Evolutionary conservation across 1,140 invertebrate species (phyloP), one percentile per base, ranked within the genome.

Genomic region (Nomia melanderi): DNA sequence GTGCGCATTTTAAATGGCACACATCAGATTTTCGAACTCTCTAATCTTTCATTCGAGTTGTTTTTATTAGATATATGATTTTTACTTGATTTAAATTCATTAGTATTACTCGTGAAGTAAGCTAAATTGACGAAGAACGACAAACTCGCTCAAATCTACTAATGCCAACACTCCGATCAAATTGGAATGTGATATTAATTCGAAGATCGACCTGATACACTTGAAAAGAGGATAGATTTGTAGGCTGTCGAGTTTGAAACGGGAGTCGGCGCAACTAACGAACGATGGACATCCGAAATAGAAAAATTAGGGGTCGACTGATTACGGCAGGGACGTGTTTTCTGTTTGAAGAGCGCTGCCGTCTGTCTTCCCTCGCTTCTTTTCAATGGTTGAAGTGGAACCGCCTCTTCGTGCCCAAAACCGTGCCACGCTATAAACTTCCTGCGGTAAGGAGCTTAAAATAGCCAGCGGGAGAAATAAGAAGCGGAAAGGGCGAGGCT

Each of bases 371-470:
- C 54, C 50, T 54, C 80, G 62, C 53, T 59, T 64, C 60, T 76
- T 74, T 74, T 53, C 31, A 71, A 74, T 75, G 57, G 47, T 73
- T 77, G 67, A 79, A 59, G 53, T 50, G 79, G 47, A 57, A 50
- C 59, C 73, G 69, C 73, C 76, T 74, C 50, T 47, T 65, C 78
- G 74, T 56, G 66, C 44, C 65, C 47, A 65, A 84, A 84, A 83
- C 77, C 72, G 53, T 83, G 75, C 64, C 31, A 25, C 69, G 83
- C 71, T 76, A 79, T 84, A 84, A 85, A 84, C 75, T 85, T 85
- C 83, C 83, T 85, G 83, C 64, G 82, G 57, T 27, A 56, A 67
- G 67, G 31, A 36, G 78, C 79, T 85, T 64, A 84, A 85, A 85
- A 85, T 85, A 85, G 70, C 67, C 75, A 25, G 50, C 66, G 9